Evolutionary conservation across 2,797 vertebrate species (phyloP), one percentile per base, ranked within the genome.

Genomic region (Sardinella longiceps): DNA sequence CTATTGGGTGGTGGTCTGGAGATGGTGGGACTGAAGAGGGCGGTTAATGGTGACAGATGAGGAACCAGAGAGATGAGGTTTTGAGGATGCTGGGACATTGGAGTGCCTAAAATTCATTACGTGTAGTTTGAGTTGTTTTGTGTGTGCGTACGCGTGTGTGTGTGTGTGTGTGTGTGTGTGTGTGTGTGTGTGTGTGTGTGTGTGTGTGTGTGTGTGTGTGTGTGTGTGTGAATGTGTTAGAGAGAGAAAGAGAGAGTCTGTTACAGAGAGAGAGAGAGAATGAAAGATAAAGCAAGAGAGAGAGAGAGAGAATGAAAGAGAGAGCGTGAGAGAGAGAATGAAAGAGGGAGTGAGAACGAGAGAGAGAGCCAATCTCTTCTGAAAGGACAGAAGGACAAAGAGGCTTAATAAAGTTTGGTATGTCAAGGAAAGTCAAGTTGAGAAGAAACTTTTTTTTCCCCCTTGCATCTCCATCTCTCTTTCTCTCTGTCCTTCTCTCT

Each of bases 361-460:
- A 74, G n/a, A 51, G 48, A 14, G 48, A 77, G 48, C 70, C 5
- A 20, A 56, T 3, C 20, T 56, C 20, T 6, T 23, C n/a, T n/a
- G n/a, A n/a, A n/a, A n/a, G n/a, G n/a, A n/a, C n/a, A 39, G 63
- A 18, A 80, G 25, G 50, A 81, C 53, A 14, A 77, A 50, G 66
- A 43, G 46, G 82, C 74, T 86, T 56, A 56, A 56, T 56, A 56
- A 56, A 56, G 53, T 56, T 56, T 56, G 53, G 53, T n/a, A 56
- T 56, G 53, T 56, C 53, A 5, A 7, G 53, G n/a, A 56, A 20
- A 56, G 53, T 56, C 53, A n/a, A n/a, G 53, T 23, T n/a, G 53
- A 56, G 53, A 56, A 56, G 53, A 56, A 20, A n/a, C 53, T 56
- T 56, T 10, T 66, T 15, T 28, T 66, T n/a, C n/a, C n/a, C n/a